These are phyloP conservation scores for Geodia barretti DNA, from an alignment of 37 sponge, comb jelly and placozoan species.

Conservation along the genomic window DNA sequence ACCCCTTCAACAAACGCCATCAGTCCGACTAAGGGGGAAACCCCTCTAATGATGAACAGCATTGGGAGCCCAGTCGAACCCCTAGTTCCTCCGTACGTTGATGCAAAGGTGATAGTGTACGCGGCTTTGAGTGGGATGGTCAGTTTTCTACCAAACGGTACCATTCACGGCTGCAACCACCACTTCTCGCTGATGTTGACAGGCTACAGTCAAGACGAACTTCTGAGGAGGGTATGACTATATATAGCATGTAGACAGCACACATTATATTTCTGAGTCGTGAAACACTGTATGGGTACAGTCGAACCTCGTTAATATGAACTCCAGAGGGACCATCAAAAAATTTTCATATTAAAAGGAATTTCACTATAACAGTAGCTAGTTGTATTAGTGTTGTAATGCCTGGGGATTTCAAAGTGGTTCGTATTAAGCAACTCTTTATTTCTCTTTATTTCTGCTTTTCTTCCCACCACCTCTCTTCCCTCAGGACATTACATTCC, in stretches of 20 bases:
- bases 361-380: no score
- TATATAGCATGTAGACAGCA: no score
- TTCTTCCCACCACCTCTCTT: not conserved
- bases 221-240: slow-evolving; percentile 57
- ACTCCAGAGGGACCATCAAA: no score
- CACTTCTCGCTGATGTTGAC: slow-evolving; percentile 83
- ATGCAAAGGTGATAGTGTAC: slow-evolving; percentile 60
- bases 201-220: slow-evolving; percentile 77
- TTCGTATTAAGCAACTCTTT: no score
- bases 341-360: no score
- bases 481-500: slow-evolving; percentile 55
- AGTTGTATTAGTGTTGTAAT: no score
- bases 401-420: no score
- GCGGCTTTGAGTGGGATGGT: slow-evolving; percentile 83
- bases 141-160: slow-evolving; percentile 76
- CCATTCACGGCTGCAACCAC: slow-evolving; percentile 86
- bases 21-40: not conserved
- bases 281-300: no score
- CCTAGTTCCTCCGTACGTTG: not conserved
- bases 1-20: no score
- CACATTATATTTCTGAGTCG: no score
- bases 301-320: no score
- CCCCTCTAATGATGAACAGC: not conserved
- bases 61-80: not conserved
- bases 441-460: not conserved